phyloP scores from a whole-genome alignment of 2,888 invertebrate genomes.

The Synergus laeviventris region DNA sequence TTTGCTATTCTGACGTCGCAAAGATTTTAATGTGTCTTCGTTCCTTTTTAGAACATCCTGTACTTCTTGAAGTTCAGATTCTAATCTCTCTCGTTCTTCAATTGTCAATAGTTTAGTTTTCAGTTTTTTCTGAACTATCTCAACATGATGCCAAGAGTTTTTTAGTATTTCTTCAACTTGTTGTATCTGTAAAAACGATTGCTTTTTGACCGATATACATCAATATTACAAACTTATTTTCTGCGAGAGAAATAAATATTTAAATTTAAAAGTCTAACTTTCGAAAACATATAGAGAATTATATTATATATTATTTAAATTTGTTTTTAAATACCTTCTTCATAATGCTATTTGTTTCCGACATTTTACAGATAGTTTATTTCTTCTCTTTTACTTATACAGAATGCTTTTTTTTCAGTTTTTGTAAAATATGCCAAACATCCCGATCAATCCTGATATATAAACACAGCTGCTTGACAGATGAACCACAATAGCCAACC shows the following conservation, averaged over 20 bases:
- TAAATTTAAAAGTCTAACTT: background rate
- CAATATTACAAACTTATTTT: no score
- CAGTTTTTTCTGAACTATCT: constrained; percentile 65
- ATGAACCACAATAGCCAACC: no score
- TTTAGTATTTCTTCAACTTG: constrained; percentile 65
- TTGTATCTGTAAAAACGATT: constrained; percentile 62
- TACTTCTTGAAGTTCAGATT: constrained; percentile 65
- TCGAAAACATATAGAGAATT: no score
- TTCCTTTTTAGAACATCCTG: constrained; percentile 64
- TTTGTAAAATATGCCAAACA: no score
- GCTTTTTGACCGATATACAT: no score
- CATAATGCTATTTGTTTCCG: background rate
- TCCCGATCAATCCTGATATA: no score
- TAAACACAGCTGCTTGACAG: no score
- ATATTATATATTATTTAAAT: no score
- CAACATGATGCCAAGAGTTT: constrained; percentile 62
- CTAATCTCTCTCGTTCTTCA: constrained; percentile 67
- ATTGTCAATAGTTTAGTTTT: constrained; percentile 60
- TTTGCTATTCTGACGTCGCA: constrained; percentile 67
- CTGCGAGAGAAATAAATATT: background rate
- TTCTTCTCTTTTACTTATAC: no score
- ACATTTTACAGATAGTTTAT: background rate
- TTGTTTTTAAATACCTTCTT: background rate
- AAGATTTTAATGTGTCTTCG: constrained; percentile 60
- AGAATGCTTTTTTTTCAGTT: no score